A percentile compares a stretch with the other conserved stretches of the same genome.
phyloP scores from a whole-genome alignment of 2,113 vertebrate species.

The Pomatostomus ruficeps region DNA sequence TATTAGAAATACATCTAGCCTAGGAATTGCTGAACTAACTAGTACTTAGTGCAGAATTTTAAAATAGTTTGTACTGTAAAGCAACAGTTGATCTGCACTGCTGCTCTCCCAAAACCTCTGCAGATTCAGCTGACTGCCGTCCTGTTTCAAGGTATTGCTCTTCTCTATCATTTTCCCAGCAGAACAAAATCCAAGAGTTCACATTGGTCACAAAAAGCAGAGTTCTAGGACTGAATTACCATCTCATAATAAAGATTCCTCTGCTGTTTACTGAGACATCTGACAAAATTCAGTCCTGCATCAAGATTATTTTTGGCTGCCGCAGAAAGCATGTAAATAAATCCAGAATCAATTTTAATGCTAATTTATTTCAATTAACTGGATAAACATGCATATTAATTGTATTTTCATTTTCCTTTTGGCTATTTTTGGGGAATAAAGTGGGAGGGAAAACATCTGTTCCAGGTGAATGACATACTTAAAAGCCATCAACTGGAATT shows the following conservation, averaged over 20 bases:
- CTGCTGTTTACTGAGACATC: neutral
- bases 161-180: neutral
- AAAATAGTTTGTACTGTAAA: neutral
- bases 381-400: neutral
- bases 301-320: neutral
- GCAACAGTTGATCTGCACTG: neutral
- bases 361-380: conserved; percentile 32
- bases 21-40: neutral
- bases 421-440: neutral
- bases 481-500: neutral
- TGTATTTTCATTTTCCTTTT: neutral
- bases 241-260: neutral
- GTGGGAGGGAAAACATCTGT: neutral
- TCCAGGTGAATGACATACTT: neutral
- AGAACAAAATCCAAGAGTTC: neutral
- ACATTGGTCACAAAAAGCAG: neutral
- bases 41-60: neutral
- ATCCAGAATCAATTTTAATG: conserved; percentile 12
- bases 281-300: neutral
- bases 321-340: neutral
- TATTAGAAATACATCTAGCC: neutral
- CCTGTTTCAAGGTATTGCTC: neutral
- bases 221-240: neutral
- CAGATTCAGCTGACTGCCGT: neutral
- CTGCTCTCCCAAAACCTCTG: neutral